Conservation (phyloP, 1,140 invertebrate genomes). For the Philotrypesis tridentata region DNA sequence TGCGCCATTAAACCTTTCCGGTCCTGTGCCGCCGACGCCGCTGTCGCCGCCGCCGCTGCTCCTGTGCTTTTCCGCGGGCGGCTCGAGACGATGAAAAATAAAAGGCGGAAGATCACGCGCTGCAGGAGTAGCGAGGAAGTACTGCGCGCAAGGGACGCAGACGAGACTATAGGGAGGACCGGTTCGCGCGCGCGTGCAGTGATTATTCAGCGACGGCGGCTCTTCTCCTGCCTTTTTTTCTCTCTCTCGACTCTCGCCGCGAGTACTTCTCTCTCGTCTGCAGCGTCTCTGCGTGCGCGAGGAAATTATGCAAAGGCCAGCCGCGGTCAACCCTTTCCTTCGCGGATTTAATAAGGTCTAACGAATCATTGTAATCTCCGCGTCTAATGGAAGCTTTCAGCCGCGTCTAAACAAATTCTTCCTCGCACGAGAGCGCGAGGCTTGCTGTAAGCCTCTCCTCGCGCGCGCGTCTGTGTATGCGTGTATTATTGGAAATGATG, state of each 20-base stretch:
- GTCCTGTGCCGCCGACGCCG: no score
- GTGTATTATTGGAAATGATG: background rate
- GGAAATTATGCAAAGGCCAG: background rate
- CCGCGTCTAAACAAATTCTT: no score
- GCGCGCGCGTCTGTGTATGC: no score
- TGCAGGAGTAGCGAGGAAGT: background rate
- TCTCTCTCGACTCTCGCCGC: background rate
- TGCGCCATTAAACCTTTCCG: conserved; percentile 47
- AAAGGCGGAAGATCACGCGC: background rate
- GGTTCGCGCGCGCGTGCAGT: conserved; percentile 1
- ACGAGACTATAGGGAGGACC: background rate
- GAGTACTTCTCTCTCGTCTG: background rate
- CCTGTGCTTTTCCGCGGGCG: background rate
- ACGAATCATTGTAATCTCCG: background rate
- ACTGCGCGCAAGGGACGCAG: no score
- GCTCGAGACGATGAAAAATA: conserved; percentile 21
- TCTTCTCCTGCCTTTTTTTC: no score
- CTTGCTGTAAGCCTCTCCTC: no score
- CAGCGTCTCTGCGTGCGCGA: no score
- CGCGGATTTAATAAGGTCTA: background rate
- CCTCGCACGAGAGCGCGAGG: background rate
- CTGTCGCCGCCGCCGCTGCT: no score
- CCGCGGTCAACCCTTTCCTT: background rate
- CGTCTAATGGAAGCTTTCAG: background rate
- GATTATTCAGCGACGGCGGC: background rate